A percentile compares a stretch with the other conserved stretches of the same genome.
These are phyloP conservation scores for Tenrec ecaudatus DNA, from an alignment of 2,113 vertebrate species.

Conservation along the genomic window DNA sequence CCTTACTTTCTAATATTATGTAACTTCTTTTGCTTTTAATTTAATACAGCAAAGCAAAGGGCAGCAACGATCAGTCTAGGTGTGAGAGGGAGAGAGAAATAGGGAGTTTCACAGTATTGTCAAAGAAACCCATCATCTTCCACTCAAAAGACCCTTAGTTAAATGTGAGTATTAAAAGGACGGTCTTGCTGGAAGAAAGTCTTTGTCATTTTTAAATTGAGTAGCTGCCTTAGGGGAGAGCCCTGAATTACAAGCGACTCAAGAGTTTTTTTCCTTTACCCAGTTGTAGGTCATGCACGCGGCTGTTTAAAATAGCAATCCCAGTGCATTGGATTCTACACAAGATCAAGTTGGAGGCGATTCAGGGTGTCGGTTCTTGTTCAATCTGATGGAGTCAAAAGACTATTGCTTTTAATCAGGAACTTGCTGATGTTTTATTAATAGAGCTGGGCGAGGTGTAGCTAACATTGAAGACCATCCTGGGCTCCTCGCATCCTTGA, in stretches of 20 bases:
- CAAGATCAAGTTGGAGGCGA: slow-evolving; percentile 44
- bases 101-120: slow-evolving; percentile 51
- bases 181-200: slow-evolving; percentile 10
- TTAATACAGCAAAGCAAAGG: slow-evolving; percentile 52
- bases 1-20: neutral
- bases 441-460: neutral
- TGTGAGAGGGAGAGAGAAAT: slow-evolving; percentile 38
- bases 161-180: slow-evolving; percentile 40
- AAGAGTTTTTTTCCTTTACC: slow-evolving; percentile 50
- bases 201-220: slow-evolving; percentile 58
- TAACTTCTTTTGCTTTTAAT: slow-evolving; percentile 55
- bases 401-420: slow-evolving; percentile 55
- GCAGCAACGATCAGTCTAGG: slow-evolving; percentile 28
- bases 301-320: slow-evolving; percentile 57
- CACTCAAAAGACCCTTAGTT: slow-evolving; percentile 38
- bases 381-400: slow-evolving; percentile 55
- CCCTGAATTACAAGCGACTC: neutral
- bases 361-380: slow-evolving; percentile 17
- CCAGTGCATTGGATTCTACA: neutral
- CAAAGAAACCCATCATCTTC: neutral
- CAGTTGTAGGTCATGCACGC: slow-evolving; percentile 44
- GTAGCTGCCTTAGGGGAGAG: slow-evolving; percentile 20
- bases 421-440: slow-evolving; percentile 63
- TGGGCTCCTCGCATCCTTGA: neutral
- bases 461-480: slow-evolving; percentile 19